Conservation (phyloP, 2,113 vertebrate genomes). For the Sapayoa aenigma region DNA sequence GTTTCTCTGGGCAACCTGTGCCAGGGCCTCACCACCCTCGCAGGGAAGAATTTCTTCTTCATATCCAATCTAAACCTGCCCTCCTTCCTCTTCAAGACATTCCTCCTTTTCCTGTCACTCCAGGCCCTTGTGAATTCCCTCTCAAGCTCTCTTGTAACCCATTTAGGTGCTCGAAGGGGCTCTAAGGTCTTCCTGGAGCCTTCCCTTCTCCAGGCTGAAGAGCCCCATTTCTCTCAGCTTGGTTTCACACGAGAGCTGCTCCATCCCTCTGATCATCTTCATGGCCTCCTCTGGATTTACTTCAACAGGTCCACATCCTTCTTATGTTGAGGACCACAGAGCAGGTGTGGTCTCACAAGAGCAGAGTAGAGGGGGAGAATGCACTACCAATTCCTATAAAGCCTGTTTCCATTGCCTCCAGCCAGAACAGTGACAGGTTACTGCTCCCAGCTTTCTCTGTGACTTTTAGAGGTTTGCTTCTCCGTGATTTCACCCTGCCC, state of each 20-base stretch:
- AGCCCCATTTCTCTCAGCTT: not conserved
- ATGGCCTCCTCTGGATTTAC: not conserved
- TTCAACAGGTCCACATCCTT: fast-evolving
- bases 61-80: not conserved
- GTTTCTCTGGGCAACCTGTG: not conserved
- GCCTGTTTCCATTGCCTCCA: not conserved
- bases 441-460: not conserved
- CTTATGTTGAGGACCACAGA: not conserved
- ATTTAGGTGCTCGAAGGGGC: not conserved
- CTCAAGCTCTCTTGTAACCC: not conserved
- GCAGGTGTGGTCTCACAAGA: not conserved
- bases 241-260: not conserved
- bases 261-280: not conserved
- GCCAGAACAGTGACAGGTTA: not conserved
- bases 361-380: not conserved
- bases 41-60: not conserved
- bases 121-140: too few species aligned
- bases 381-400: fast-evolving
- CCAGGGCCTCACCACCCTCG: fast-evolving
- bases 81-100: not conserved
- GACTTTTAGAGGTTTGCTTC: not conserved
- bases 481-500: not conserved
- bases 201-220: not conserved
- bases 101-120: not conserved
- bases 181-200: not conserved